Evolutionary conservation across 2,797 vertebrate genomes (phyloP).

Genomic region (Takifugu rubripes): DNA sequence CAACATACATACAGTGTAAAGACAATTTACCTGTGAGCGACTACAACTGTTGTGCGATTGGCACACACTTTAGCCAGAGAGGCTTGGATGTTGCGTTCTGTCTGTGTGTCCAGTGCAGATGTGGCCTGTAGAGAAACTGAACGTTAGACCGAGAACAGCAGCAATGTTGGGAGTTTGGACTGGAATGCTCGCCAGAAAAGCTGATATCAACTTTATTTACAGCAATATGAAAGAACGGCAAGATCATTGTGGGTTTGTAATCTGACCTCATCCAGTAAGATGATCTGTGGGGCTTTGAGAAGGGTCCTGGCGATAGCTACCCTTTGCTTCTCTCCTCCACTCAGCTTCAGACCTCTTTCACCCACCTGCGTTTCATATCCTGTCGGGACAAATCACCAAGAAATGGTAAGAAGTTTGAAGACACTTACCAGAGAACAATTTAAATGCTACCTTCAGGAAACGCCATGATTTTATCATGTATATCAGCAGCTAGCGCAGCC

Average conservation of each 20-base stretch:
- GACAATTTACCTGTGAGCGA: slow-evolving; percentile 87
- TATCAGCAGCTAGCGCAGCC: slow-evolving; percentile 87
- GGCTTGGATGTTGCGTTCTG: slow-evolving; percentile 93
- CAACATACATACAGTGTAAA: not conserved
- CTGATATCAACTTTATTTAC: no score
- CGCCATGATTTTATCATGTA: slow-evolving; percentile 86
- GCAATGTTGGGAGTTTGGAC: no score
- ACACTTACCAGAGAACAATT: no score
- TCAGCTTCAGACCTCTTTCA: slow-evolving; percentile 93
- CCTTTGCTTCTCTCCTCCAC: slow-evolving; percentile 95
- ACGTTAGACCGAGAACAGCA: not conserved
- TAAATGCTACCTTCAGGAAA: slow-evolving; percentile 82
- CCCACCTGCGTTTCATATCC: slow-evolving; percentile 92
- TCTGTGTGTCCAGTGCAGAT: slow-evolving; percentile 91
- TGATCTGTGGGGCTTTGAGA: slow-evolving; percentile 89
- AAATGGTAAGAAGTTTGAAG: no score
- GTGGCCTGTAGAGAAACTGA: slow-evolving; percentile 80
- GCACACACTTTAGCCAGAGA: slow-evolving; percentile 88
- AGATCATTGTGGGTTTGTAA: not conserved
- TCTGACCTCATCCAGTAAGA: slow-evolving; percentile 92
- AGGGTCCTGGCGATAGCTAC: slow-evolving; percentile 94
- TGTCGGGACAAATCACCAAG: slow-evolving; percentile 41
- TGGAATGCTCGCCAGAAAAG: no score
- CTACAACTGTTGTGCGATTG: slow-evolving; percentile 87
- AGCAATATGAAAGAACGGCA: no score